phyloP scores from a whole-genome alignment of 2,888 invertebrate genomes.

The Lasioglossum villosulum region DNA sequence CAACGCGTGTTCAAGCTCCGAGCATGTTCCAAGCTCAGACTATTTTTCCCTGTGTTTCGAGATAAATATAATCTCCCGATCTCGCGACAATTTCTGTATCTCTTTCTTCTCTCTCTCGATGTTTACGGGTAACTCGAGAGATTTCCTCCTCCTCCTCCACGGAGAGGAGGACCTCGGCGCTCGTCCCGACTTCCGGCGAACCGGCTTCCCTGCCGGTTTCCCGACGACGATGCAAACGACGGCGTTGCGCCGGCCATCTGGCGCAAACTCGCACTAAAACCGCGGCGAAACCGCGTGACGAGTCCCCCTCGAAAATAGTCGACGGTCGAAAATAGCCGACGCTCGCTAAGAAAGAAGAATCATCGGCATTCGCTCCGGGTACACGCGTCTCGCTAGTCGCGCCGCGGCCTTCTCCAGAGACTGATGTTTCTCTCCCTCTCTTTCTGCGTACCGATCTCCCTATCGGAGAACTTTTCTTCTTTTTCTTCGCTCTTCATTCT shows the following conservation, averaged over 20 bases:
- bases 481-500: neutral
- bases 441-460: constrained; percentile 20
- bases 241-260: constrained; percentile 80
- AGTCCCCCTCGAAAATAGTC: constrained; percentile 81
- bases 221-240: constrained; percentile 59
- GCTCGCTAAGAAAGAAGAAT: constrained; percentile 78
- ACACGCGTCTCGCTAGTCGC: constrained; percentile 50
- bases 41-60: neutral
- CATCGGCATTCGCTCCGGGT: constrained; percentile 71
- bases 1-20: neutral
- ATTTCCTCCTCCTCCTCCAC: neutral
- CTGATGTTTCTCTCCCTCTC: constrained; percentile 33
- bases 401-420: constrained; percentile 71
- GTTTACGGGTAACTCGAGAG: neutral
- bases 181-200: constrained; percentile 48
- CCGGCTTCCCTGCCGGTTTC: constrained; percentile 62
- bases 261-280: constrained; percentile 80
- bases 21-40: neutral
- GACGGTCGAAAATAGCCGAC: constrained; percentile 81
- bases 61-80: constrained; percentile 14
- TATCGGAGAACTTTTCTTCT: constrained; percentile 11
- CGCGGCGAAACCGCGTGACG: constrained; percentile 80
- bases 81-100: neutral
- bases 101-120: neutral
- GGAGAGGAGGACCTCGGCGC: neutral